Evolutionary conservation across 2,113 vertebrate genomes (phyloP).

Genomic region (Delphinus delphis): DNA sequence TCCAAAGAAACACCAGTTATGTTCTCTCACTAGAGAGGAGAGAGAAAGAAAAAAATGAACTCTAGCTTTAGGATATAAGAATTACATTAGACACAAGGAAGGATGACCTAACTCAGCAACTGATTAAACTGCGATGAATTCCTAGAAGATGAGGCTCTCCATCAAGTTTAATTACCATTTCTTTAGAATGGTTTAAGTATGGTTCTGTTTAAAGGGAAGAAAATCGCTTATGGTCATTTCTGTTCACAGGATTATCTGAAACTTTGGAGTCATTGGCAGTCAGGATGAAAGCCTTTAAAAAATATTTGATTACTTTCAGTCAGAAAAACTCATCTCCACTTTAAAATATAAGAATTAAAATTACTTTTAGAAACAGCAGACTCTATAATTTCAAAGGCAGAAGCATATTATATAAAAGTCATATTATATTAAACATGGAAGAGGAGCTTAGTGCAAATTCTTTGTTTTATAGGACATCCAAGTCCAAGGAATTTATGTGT

Average conservation of each 20-base stretch:
- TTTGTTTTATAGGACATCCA: background rate
- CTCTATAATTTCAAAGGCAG: conserved; percentile 33
- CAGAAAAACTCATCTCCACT: conserved; percentile 45
- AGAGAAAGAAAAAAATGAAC: background rate
- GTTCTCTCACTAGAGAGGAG: conserved; percentile 24
- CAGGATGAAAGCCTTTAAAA: conserved; percentile 10
- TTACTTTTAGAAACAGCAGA: conserved; percentile 8
- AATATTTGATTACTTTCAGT: conserved; percentile 42
- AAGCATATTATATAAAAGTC: conserved; percentile 18
- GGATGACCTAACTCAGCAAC: conserved; percentile 21
- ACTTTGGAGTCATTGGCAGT: background rate
- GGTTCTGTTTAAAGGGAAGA: background rate
- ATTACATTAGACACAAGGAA: conserved; percentile 48
- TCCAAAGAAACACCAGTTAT: conserved; percentile 43
- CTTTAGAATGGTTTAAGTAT: conserved; percentile 15
- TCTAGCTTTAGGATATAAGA: conserved; percentile 37
- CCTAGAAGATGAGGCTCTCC: conserved; percentile 43
- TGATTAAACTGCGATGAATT: conserved; percentile 48
- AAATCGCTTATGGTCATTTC: conserved; percentile 35
- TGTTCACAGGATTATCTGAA: conserved; percentile 32
- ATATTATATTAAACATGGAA: background rate
- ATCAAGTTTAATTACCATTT: conserved; percentile 39
- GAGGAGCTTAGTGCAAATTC: background rate
- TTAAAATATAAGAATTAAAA: conserved; percentile 1
- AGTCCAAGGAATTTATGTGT: background rate